Evolutionary conservation across 2,888 invertebrate species (phyloP), one percentile per base, ranked within the genome.

Genomic region (Caradrina clavipalpis): DNA sequence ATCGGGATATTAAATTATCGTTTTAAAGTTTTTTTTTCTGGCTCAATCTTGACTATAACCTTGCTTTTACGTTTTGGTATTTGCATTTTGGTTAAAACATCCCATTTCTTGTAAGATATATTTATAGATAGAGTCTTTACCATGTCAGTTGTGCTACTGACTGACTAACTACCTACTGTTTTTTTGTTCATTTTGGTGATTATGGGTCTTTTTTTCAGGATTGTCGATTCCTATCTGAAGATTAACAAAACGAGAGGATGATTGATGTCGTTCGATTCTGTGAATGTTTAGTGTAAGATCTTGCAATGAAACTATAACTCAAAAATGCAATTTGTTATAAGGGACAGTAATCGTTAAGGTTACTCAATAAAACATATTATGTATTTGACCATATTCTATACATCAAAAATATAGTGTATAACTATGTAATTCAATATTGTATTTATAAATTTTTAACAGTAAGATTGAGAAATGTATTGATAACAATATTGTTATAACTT

Each of bases 161-260:
- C 10, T 35, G 35, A 35, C 35, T 11, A 35, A 10, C n/a, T n/a
- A n/a, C n/a, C n/a, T n/a, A n/a, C n/a, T n/a, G 10, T 35, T 35
- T 1, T 35, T 35, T 7, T 10, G 8, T 35, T 47, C 8, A 22
- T n/a, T 26, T 35, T 2, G 17, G 17, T 53, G 17, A 53, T 31
- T 19, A 39, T 39, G 4, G 11, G 0, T 22, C 60, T 65, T 77
- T 45, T 61, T 88, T 85, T 5, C 86, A 90, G 89, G 84, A 71
- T 84, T 68, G 58, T 81, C 72, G 82, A 75, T 76, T 83, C 67
- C 59, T 80, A 57, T 66, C 17, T 78, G 82, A 85, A 82, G 76
- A 84, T 78, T 62, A 73, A 73, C 71, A 78, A 78, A 78, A 58
- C 77, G 60, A 73, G 74, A 79, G 73, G 42, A 63, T 69, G 73